A percentile compares a stretch with the other conserved stretches of the same genome.
Evolutionary conservation across 2,888 invertebrate species (phyloP).

Genomic region (Gymnocheta viridis): DNA sequence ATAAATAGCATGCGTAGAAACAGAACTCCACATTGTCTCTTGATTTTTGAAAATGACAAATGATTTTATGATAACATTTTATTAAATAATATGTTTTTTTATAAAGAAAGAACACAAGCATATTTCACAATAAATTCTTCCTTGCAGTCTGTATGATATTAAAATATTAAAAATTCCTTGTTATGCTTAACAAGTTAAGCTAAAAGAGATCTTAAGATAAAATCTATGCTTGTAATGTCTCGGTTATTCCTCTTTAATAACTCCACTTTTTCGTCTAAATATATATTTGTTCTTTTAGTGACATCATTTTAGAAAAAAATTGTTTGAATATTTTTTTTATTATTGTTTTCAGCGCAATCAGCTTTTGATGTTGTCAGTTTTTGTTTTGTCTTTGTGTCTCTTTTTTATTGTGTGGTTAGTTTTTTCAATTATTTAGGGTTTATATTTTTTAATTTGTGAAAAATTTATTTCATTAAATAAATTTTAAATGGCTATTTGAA

Average conservation of each 20-base stretch:
- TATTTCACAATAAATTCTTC: neutral
- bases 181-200: conserved; percentile 23
- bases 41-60: conserved; percentile 30
- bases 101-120: conserved; percentile 6
- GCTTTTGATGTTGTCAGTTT: conserved; percentile 58
- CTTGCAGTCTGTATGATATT: conserved; percentile 49
- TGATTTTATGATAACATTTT: conserved; percentile 57
- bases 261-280: neutral
- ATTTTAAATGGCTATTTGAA: conserved; percentile 56
- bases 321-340: neutral
- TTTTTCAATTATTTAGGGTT: conserved; percentile 38
- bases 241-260: neutral
- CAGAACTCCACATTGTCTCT: neutral
- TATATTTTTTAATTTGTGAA: conserved; percentile 5
- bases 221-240: too few species aligned
- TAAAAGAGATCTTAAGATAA: neutral
- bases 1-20: conserved; percentile 1
- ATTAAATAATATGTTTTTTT: conserved; percentile 56
- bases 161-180: conserved; percentile 78
- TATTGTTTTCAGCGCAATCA: conserved; percentile 64
- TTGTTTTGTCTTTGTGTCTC: conserved; percentile 15
- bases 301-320: conserved; percentile 44
- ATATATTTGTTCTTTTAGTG: neutral
- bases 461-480: conserved; percentile 35
- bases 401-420: conserved; percentile 61